Evolutionary conservation across 2,888 invertebrate species (phyloP).

Genomic region (Amphipoea lucens): DNA sequence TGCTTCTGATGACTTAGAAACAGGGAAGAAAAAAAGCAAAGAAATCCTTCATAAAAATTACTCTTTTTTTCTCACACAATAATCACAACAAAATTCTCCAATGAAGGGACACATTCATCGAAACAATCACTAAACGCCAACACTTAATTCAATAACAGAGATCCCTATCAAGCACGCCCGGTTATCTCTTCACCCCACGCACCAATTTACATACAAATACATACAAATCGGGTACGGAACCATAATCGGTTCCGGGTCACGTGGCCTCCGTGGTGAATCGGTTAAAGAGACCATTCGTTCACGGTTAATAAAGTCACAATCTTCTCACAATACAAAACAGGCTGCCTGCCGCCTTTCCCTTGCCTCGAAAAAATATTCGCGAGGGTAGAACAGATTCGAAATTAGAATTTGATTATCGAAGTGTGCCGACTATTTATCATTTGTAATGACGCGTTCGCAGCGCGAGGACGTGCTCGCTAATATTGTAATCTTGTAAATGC

Average conservation of each 20-base stretch:
- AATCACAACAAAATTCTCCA: constrained; percentile 40
- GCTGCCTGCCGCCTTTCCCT: constrained; percentile 81
- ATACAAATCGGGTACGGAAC: constrained; percentile 85
- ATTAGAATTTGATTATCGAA: constrained; percentile 91
- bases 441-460: constrained; percentile 87
- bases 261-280: constrained; percentile 91
- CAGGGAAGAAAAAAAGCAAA: constrained; percentile 1
- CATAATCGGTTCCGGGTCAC: constrained; percentile 91
- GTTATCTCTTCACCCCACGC: constrained; percentile 87
- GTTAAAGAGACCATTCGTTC: constrained; percentile 88
- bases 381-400: constrained; percentile 89
- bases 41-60: background rate
- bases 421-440: constrained; percentile 90
- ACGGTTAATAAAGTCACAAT: constrained; percentile 90
- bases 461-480: constrained; percentile 86
- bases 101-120: constrained; percentile 65
- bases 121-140: constrained; percentile 81
- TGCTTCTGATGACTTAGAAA: background rate
- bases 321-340: constrained; percentile 88
- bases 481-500: constrained; percentile 90
- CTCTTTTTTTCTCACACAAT: background rate
- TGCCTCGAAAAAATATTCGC: constrained; percentile 74
- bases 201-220: constrained; percentile 88
- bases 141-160: constrained; percentile 87
- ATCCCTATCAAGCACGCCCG: constrained; percentile 86